Evolutionary conservation across 2,113 vertebrate genomes (phyloP).

Genomic region (Grantiella picta): DNA sequence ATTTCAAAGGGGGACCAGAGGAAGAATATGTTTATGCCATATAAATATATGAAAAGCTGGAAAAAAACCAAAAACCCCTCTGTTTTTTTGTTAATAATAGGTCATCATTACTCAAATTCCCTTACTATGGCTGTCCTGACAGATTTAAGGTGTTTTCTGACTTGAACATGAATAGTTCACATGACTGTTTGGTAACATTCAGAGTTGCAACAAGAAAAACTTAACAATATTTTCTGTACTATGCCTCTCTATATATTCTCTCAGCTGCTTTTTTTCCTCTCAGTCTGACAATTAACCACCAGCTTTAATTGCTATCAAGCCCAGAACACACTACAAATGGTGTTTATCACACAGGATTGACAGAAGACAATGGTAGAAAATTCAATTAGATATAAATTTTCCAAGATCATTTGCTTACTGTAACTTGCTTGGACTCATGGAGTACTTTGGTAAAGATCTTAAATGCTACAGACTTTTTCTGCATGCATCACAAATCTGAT

Average conservation of each 20-base stretch:
- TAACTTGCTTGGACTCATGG: neutral
- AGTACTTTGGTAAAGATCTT: constrained; percentile 7
- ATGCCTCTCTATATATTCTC: neutral
- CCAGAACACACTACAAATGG: neutral
- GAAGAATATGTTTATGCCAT: neutral
- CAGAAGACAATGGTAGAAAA: neutral
- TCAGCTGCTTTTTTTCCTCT: neutral
- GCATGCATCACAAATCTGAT: neutral
- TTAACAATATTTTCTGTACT: neutral
- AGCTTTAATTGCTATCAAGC: neutral
- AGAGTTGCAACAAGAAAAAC: neutral
- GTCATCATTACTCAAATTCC: neutral
- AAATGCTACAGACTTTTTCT: neutral
- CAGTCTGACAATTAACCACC: neutral
- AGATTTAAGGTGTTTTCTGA: neutral
- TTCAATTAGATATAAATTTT: constrained; percentile 20
- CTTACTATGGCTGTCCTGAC: neutral
- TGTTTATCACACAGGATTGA: neutral
- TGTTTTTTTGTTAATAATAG: neutral
- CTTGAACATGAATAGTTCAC: neutral
- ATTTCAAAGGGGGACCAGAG: neutral
- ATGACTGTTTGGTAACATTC: neutral
- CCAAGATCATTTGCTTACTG: constrained; percentile 17
- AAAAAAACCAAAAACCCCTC: neutral
- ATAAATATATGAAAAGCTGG: neutral